Percentiles rank a stretch among this genome's conserved stretches.
These are phyloP conservation scores for Tenthredo scrophulariae DNA, from an alignment of 2,888 invertebrate genomes.

Conservation along the genomic window DNA sequence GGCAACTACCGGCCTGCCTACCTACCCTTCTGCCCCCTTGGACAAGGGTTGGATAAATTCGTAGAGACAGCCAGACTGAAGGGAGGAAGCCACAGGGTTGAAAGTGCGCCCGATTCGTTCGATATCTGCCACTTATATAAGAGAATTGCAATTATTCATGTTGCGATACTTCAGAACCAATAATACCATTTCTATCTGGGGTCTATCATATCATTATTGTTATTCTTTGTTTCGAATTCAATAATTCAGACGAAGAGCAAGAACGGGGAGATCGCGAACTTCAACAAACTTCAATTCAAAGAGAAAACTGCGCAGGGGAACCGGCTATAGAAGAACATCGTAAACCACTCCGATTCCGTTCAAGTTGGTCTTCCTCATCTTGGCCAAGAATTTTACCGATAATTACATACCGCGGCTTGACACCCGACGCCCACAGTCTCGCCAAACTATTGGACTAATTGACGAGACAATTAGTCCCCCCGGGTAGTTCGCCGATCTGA, in stretches of 20 bases:
- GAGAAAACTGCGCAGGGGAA: neutral
- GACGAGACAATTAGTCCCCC: neutral
- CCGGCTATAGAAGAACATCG: neutral
- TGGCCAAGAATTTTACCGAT: neutral
- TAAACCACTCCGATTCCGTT: neutral
- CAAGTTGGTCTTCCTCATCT: neutral
- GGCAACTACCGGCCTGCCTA: neutral
- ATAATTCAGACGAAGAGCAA: neutral
- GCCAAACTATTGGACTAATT: neutral
- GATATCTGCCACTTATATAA: slow-evolving; percentile 29
- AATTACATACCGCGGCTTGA: neutral
- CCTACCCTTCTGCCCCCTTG: neutral
- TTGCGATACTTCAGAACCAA: neutral
- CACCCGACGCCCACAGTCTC: neutral
- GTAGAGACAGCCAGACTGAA: slow-evolving; percentile 33
- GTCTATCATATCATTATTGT: neutral
- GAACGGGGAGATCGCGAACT: neutral
- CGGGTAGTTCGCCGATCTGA: neutral
- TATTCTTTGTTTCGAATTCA: neutral
- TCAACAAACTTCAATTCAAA: neutral
- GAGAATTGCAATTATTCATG: neutral
- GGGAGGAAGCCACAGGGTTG: neutral
- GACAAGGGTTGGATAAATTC: slow-evolving; percentile 47
- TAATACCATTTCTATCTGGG: neutral
- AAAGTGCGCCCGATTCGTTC: slow-evolving; percentile 6